Percentiles rank a stretch among this genome's conserved stretches.
Conservation (phyloP, 2,113 vertebrate species). For the Thunnus thynnus region DNA sequence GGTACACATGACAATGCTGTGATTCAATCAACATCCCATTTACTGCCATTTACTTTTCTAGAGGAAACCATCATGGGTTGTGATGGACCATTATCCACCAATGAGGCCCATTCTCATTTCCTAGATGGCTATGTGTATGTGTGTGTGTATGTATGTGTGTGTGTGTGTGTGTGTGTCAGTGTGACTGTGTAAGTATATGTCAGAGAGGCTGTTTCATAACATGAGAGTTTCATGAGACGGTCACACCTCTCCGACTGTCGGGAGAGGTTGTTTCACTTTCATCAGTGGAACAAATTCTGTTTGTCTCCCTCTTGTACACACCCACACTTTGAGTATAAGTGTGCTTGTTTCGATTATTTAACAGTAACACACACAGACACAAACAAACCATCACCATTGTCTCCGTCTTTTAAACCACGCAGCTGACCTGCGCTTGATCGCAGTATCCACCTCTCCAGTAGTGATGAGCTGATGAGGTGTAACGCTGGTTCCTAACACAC, state of each 20-base stretch:
- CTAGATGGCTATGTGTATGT: constrained; percentile 65
- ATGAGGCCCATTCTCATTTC: constrained; percentile 80
- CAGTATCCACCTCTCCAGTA: neutral
- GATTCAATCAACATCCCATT: constrained; percentile 81
- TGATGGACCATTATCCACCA: constrained; percentile 80
- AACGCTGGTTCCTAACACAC: neutral
- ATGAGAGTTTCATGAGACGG: constrained; percentile 41
- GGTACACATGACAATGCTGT: constrained; percentile 77
- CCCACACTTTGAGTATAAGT: constrained; percentile 20
- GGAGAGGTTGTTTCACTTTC: constrained; percentile 21
- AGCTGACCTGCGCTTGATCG: neutral
- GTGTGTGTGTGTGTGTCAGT: constrained; percentile 19
- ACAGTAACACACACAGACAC: neutral
- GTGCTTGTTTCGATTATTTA: constrained; percentile 21
- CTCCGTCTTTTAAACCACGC: neutral
- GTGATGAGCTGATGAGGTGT: constrained; percentile 1
- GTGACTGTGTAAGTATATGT: constrained; percentile 27
- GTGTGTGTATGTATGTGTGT: constrained; percentile 32
- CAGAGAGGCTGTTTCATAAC: constrained; percentile 55
- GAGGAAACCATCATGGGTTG: constrained; percentile 80
- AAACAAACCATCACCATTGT: neutral
- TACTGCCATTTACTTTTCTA: constrained; percentile 76
- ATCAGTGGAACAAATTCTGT: constrained; percentile 19
- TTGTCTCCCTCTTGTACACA: neutral
- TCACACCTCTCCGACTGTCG: constrained; percentile 43